Base-by-base conservation (phyloP, 2,113 vertebrate genomes). In the Tretioscincus oriximinensis region DNA sequence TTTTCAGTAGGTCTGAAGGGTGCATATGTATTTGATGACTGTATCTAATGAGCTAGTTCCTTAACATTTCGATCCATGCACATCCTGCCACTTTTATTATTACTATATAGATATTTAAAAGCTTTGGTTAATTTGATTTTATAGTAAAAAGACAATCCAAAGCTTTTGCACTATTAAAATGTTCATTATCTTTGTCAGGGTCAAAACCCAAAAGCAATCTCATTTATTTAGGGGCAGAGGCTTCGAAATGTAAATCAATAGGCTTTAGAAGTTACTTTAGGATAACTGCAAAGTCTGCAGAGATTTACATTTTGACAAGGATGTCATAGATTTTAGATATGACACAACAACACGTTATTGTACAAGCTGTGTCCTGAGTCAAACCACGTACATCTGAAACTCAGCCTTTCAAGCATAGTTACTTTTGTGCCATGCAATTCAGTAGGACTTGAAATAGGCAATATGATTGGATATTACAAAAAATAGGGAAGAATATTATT, bases 201-300 rank as follows among this genome's bases (percentile, higher is more conserved):
- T 67, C 75, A 77, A 78, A 84, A 54, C 64, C 75, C 63, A 80
- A 77, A 66, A 29, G 66, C 12, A 66, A 58, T 78, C 54, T 29
- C 22, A 20, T 69, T 78, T 68, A 67, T 26, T 14, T 28, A 54
- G 70, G 54, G 54, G 70, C 86, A 79, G 8, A 21, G 14, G 10
- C 28, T n/a, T 26, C 61, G 64, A 49, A 31, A n/a, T 66, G 65
- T 75, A 61, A 2, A 0, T 80, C 82, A 61, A 3, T 80, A 69
- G 9, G 31, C 64, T 47, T 9, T 45, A 45, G 7, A 12, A 41
- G 35, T 41, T 45, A 45, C 9, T 28, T 64, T 41, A 16, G n/a
- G 61, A 76, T 76, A 41, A 45, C 18, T 45, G 18, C 35, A 65
- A 63, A 76, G 60, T 47, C 26, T 65, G 24, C 20, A 65, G 22